These are phyloP conservation scores for Cataglyphis cursor DNA, from an alignment of 2,888 invertebrate species.

Conservation along the genomic window DNA sequence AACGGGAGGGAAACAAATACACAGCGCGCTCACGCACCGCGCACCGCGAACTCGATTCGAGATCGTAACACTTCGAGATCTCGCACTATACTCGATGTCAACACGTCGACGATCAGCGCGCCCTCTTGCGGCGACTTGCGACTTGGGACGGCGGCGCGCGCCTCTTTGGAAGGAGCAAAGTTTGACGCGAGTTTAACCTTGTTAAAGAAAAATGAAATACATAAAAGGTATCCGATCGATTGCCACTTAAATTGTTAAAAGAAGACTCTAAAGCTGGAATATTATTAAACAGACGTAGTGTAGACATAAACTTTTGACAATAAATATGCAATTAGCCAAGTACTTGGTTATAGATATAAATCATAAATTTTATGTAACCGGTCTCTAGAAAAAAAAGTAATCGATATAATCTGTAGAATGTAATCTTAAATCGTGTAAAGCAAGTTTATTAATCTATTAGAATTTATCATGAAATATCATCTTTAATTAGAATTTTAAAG, in stretches of 20 bases:
- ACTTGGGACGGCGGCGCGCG: too few relatives aligned
- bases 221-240: too few relatives aligned
- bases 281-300: too few relatives aligned
- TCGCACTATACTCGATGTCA: neutral
- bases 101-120: too few relatives aligned
- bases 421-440: neutral
- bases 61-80: conserved; percentile 75
- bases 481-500: neutral
- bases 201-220: too few relatives aligned
- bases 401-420: neutral
- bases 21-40: conserved; percentile 77
- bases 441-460: neutral
- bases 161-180: too few relatives aligned
- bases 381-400: neutral
- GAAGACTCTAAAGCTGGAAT: neutral
- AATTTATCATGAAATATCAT: neutral
- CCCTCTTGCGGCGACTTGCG: too few relatives aligned
- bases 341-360: too few relatives aligned
- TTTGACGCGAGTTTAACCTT: too few relatives aligned
- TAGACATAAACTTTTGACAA: too few relatives aligned
- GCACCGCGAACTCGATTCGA: conserved; percentile 78
- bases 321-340: too few relatives aligned
- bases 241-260: too few relatives aligned
- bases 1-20: conserved; percentile 81
- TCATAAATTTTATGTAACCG: neutral